Conservation (phyloP, 2,797 vertebrate species). For the Labroides dimidiatus region DNA sequence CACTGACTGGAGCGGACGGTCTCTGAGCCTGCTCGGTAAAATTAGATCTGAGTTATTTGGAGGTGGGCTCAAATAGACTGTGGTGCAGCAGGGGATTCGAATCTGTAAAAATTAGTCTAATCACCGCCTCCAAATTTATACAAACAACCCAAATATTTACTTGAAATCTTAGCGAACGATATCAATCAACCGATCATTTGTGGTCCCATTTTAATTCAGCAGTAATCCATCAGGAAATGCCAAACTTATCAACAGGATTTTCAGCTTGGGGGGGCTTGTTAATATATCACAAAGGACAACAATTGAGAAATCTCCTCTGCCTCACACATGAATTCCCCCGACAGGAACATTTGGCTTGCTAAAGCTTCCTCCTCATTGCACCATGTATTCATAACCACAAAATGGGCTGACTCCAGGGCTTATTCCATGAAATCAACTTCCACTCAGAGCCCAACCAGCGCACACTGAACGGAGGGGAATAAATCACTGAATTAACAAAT, state of each 20-base stretch:
- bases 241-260: conserved; percentile 61
- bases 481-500: conserved; percentile 28
- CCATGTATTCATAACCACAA: conserved; percentile 67
- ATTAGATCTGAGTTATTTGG: conserved; percentile 48
- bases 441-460: conserved; percentile 55
- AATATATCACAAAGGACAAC: conserved; percentile 64
- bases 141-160: conserved; percentile 49
- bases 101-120: conserved; percentile 50
- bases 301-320: conserved; percentile 61
- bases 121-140: conserved; percentile 41
- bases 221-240: conserved; percentile 58
- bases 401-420: conserved; percentile 65
- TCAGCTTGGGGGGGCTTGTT: conserved; percentile 48
- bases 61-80: conserved; percentile 55
- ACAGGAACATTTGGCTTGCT: conserved; percentile 35
- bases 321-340: conserved; percentile 54
- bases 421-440: conserved; percentile 66
- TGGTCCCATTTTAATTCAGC: conserved; percentile 51
- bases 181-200: conserved; percentile 56
- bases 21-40: conserved; percentile 65
- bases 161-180: conserved; percentile 35
- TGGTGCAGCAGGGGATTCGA: conserved; percentile 47
- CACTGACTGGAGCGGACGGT: conserved; percentile 68
- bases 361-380: conserved; percentile 62
- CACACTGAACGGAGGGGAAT: conserved; percentile 22